Base-by-base conservation (phyloP, 2,888 invertebrate genomes). In the Drosophila prostipennis region DNA sequence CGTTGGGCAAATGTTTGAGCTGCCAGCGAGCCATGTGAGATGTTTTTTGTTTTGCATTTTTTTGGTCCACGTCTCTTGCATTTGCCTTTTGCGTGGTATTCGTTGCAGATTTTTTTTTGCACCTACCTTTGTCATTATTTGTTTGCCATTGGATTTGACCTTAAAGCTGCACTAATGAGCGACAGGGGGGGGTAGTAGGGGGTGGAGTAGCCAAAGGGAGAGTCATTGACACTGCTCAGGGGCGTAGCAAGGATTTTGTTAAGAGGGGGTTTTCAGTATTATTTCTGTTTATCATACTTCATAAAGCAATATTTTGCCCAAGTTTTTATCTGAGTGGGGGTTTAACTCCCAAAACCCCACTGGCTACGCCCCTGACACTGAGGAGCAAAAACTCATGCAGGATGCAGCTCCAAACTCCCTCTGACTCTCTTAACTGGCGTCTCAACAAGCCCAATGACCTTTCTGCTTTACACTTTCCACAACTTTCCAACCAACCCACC, bases 81-180 rank as follows among this genome's bases (percentile, higher is more conserved):
- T 72, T 70, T 39, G 14, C 29, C 36, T 34, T 49, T 43, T 43
- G 29, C 52, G 37, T 59, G 60, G 32, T 39, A 46, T 13, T 48
- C 32, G 14, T 13, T 16, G n/a, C 55, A 43, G 29, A 51, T 29
- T 19, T 23, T 19, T 23, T n/a, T 26, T 26, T 13, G 34, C 11
- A 3, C 13, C 32, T 6, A 32, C 16, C 32, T 7, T 11, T 29
- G 32, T 11, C 45, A 34, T 14, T 16, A 8, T 16, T 46, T 26
- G 36, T 64, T 70, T 68, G 52, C 48, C 29, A 63, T 58, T 51
- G 40, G 60, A 46, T 70, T 65, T 54, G 65, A 67, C 61, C 45
- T 53, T 69, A 56, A 80, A 70, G 79, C 55, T 80, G 68, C 70
- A 51, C 73, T 85, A 85, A 81, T 76, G 67, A 73, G 74, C 59